Evolutionary conservation across 2,797 vertebrate genomes (phyloP), one percentile per base, ranked within the genome.

Genomic region (Arctocebus calabarensis): DNA sequence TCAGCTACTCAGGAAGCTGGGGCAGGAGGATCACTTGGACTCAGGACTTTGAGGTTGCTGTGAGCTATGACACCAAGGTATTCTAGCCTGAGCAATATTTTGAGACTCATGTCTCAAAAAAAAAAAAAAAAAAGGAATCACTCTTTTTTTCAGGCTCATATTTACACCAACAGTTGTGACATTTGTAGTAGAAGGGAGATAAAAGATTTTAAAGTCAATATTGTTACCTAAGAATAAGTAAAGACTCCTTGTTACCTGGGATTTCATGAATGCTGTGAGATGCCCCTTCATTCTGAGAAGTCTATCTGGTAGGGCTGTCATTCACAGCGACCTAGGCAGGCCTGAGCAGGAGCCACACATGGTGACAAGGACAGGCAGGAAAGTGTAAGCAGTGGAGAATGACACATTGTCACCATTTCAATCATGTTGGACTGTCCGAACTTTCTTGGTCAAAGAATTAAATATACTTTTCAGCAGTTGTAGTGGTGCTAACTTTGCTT

Each of bases 201-300:
- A 81, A 57, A 68, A 82, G 17, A 8, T 73, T 64, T 94, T 82
- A 75, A 94, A 93, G 45, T 45, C 70, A 93, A 70, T 37, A 95
- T 20, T 79, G 19, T 86, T 85, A n/a, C 55, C 81, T 77, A 17
- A 52, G 52, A 87, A 48, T 82, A 13, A 9, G 10, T 62, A 19
- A 77, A 43, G 17, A 23, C 45, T 68, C 40, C 29, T 43, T 55
- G n/a, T 73, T 25, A 86, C 37, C n/a, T 74, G 32, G 0, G 37
- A n/a, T 71, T 93, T 77, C 73, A 78, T 29, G 83, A 83, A 29
- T 40, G 2, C 9, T 19, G 1, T 32, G 11, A 34, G 27, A 3
- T 37, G 4, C 22, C 3, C 37, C 19, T 66, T 90, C 19, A 40
- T 64, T 73, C 79, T 43, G 32, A 70, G 48, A 92, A 64, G 27